Evolutionary conservation across 2,888 invertebrate genomes (phyloP).

Genomic region (Plagodis dolabraria): DNA sequence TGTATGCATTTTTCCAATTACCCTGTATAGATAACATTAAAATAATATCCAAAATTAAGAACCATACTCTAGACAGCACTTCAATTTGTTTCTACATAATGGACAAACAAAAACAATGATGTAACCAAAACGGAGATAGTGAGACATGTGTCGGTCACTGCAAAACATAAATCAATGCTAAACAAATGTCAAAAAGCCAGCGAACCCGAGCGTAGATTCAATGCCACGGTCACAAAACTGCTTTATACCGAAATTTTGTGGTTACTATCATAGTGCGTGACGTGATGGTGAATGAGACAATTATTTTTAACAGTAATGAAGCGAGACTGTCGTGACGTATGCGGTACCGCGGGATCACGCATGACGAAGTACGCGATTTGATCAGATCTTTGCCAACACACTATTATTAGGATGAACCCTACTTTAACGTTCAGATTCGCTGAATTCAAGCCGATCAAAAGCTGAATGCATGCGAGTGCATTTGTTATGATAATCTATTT

Average conservation of each 20-base stretch:
- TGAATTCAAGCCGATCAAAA: constrained; percentile 23
- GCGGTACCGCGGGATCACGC: constrained; percentile 37
- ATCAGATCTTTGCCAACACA: constrained; percentile 65
- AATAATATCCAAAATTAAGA: too few species aligned
- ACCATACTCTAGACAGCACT: too few species aligned
- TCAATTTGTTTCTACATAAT: background rate
- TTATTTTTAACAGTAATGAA: constrained; percentile 79
- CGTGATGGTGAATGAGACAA: constrained; percentile 79
- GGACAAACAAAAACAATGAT: constrained; percentile 21
- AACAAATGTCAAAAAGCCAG: constrained; percentile 53
- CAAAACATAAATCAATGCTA: constrained; percentile 41
- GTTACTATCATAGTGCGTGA: constrained; percentile 78
- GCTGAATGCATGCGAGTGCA: constrained; percentile 9
- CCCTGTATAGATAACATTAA: too few species aligned
- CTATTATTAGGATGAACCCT: constrained; percentile 53
- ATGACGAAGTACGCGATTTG: constrained; percentile 42
- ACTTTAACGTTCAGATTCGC: constrained; percentile 32
- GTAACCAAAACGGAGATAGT: constrained; percentile 32
- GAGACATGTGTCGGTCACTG: constrained; percentile 27
- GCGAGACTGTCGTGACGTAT: constrained; percentile 52
- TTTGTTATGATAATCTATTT: constrained; percentile 14
- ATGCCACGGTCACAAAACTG: constrained; percentile 71
- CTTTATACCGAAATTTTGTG: constrained; percentile 74
- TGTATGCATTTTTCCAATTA: too few species aligned
- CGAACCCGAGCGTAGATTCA: constrained; percentile 57